Evolutionary conservation across 2,888 invertebrate genomes (phyloP), one percentile per base, ranked within the genome.

Genomic region (Exephanes ischioxanthus): DNA sequence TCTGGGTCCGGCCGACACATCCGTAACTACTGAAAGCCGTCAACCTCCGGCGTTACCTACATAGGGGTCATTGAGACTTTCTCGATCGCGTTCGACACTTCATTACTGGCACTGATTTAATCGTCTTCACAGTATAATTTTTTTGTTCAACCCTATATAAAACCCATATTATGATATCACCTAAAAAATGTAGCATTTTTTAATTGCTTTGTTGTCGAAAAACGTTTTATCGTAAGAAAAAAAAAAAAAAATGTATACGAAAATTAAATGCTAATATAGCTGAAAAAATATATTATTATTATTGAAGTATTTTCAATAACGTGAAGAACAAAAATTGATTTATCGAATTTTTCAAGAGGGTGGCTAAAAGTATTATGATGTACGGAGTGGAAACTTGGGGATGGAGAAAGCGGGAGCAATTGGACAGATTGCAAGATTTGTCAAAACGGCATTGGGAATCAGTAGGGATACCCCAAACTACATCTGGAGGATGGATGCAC

Each of bases 1-100:
- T 30, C 7, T 6, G 19, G 5, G 78, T 79, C 51, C 51, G 61
- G 30, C 48, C 61, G 61, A 70, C n/a, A 71, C 45, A 30, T 70
- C 48, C 48, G 68, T 33, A 61, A 78, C 61, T 48, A 68, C 68
- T 70, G 37, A 53, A n/a, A 55, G 19, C 2, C 7, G 61, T 58
- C n/a, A 26, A 30, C 26, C 45, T n/a, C 4, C 26, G n/a, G 51
- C 51, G n/a, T 63, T 5, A n/a, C 14, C 63, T 33, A 33, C 2
- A n/a, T 63, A 14, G 7, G n/a, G 30, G 30, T 63, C 30, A 63
- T 61, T 30, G 30, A 30, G 2, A 63, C 33, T 63, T n/a, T 61
- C 61, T 14, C 30, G 61, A 61, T 30, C 30, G 63, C 30, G n/a
- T 7, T 63, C 16, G n/a, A 16, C n/a, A 2, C 30, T 63, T 30